Base-by-base conservation (phyloP, 2,113 vertebrate genomes). In the Xenus cinereus region DNA sequence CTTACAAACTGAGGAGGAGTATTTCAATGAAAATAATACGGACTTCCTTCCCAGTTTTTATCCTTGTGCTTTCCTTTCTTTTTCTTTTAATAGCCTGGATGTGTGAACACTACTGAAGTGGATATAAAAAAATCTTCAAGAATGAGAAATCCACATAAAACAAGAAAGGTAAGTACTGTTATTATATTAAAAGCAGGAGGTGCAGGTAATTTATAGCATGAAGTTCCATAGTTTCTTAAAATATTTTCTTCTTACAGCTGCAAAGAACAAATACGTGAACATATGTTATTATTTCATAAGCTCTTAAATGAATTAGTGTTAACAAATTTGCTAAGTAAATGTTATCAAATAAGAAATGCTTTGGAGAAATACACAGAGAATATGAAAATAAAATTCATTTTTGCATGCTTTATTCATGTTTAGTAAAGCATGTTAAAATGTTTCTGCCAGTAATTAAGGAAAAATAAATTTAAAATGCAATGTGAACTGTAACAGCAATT, bases 111-210 rank as follows among this genome's bases (percentile, higher is more conserved):
- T 51, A 99, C 99, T 54, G 99, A 99, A 98, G 99, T 99, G 88
- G 99, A 99, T 98, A 99, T 99, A 95, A 99, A 99, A 98, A 99
- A 99, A 93, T 99, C 99, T 53, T 99, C 99, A 94, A 98, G 99
- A 98, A 99, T 99, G 99, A 99, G 98, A 98, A 99, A 99, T 91
- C 99, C 99, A 46, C 99, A 99, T 97, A 99, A 99, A 99, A 99
- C 99, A 73, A 98, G 99, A 97, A 99, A 99, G 98, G 99, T 99
- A 97, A 94, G 63, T 30, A 28, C 18, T n/a, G 14, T n/a, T 90
- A 9, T 30, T 86, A 33, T 33, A 74, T 35, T 45, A 80, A 72
- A 90, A 84, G 6, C 12, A 45, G 35, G 12, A 71, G 20, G 2
- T 78, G 15, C 10, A 53, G 12, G 28, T 69, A 72, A 68, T 68